Evolutionary conservation across 2,113 vertebrate species (phyloP).

Genomic region (Nematolebias whitei): DNA sequence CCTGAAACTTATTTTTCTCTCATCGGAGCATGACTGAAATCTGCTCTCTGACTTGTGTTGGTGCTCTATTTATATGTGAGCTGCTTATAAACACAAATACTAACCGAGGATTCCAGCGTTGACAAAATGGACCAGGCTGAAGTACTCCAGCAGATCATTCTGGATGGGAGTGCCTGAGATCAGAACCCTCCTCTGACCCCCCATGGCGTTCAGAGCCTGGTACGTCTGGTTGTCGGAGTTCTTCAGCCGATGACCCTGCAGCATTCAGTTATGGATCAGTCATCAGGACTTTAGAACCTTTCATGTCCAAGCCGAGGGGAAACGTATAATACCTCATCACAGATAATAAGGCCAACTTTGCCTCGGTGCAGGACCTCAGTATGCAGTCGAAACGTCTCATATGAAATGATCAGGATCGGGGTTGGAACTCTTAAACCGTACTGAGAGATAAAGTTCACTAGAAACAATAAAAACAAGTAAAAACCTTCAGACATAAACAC

Average conservation of each 20-base stretch:
- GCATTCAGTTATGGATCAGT: background rate
- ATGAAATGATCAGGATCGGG: slow-evolving; percentile 96
- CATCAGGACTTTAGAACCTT: background rate
- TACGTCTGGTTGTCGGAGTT: slow-evolving; percentile 99
- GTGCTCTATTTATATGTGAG: too few species aligned
- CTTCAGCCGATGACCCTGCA: slow-evolving; percentile 93
- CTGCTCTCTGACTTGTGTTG: too few species aligned
- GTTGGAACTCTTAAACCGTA: slow-evolving; percentile 86
- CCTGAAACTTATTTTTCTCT: too few species aligned
- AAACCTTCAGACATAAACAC: too few species aligned
- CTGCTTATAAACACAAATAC: too few species aligned
- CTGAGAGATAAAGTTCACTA: slow-evolving; percentile 91
- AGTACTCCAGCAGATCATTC: slow-evolving; percentile 97
- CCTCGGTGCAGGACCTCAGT: slow-evolving; percentile 88
- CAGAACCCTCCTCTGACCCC: slow-evolving; percentile 89
- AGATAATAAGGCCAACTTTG: slow-evolving; percentile 91
- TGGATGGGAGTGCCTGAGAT: slow-evolving; percentile 98
- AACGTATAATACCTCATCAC: slow-evolving; percentile 87
- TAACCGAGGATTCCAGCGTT: slow-evolving; percentile 94
- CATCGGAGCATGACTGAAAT: too few species aligned
- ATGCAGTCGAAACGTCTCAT: slow-evolving; percentile 95
- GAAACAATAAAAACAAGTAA: slow-evolving; percentile 13
- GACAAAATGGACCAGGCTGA: slow-evolving; percentile 97
- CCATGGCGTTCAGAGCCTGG: slow-evolving; percentile 90
- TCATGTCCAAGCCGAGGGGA: background rate